Evolutionary conservation across 2,888 invertebrate genomes (phyloP), one percentile per base, ranked within the genome.

Genomic region (Drosophila koepferae): DNA sequence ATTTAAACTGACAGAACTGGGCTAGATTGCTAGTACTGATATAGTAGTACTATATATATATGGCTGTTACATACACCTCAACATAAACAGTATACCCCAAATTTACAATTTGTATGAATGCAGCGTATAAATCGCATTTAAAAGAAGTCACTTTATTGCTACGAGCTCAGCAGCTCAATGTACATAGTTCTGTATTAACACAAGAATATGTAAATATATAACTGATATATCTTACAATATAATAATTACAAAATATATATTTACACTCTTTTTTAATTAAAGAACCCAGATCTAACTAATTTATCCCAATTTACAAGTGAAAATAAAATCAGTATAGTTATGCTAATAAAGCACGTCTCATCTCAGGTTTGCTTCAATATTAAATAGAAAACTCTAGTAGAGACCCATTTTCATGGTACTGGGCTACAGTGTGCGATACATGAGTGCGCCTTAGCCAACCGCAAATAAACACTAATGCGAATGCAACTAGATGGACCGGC

Each of bases 391-490:
- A 2, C 23, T 48, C 4, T 8, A 9, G 3, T 4, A 16, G 8
- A 28, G 31, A n/a, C 49, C 28, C 5, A 5, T 31, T n/a, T 5
- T 31, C 1, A 8, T 10, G n/a, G n/a, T 10, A 2, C 14, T n/a
- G 48, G n/a, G 6, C 23, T 16, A 4, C 14, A 14, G 23, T 4
- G 18, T 10, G 43, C 43, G 9, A 1, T 43, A 44, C 43, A 23
- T 48, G 46, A 14, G 12, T 34, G 12, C 18, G 51, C 51, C 51
- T 51, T 34, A 20, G 18, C 34, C 18, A 14, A 2, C 51, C 34
- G 14, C 51, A 51, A 51, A 51, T 51, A 20, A 49, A 51, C 8
- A 36, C 18, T 18, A 51, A 51, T 51, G 51, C 34, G 18, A 51
- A 14, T 51, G 49, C 49, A n/a, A 31, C 31, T 18, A 4, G 51